Evolutionary conservation across 1,140 invertebrate species (phyloP).

Genomic region (Gyrodactylus bullatarudis): DNA sequence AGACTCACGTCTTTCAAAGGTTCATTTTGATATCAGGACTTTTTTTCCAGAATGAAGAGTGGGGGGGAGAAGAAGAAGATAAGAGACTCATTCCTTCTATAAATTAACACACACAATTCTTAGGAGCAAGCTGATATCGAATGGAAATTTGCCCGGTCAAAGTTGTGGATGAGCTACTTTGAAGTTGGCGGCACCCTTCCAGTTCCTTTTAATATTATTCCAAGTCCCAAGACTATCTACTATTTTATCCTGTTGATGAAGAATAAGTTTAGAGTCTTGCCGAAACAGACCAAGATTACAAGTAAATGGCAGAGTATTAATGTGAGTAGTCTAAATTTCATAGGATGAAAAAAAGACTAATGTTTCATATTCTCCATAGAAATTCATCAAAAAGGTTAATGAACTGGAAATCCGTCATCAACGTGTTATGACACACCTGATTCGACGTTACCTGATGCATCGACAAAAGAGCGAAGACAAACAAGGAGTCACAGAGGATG

Average conservation of each 20-base stretch:
- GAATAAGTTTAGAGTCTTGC: not conserved
- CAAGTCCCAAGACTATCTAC: slow-evolving; percentile 39
- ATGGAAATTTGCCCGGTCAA: slow-evolving; percentile 60
- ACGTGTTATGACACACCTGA: not conserved
- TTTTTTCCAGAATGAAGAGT: no score
- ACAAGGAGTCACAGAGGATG: slow-evolving; percentile 84
- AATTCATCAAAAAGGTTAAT: slow-evolving; percentile 1
- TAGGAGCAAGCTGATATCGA: slow-evolving; percentile 50
- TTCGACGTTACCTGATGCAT: slow-evolving; percentile 44
- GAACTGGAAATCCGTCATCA: not conserved
- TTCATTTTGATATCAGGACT: no score
- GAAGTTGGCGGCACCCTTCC: slow-evolving; percentile 48
- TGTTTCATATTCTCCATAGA: no score
- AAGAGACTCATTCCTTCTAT: no score
- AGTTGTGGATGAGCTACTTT: slow-evolving; percentile 68
- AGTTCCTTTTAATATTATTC: slow-evolving; percentile 51
- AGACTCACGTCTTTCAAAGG: not conserved
- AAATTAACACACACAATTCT: no score
- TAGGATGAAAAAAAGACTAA: no score
- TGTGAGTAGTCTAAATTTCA: not conserved
- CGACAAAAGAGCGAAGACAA: slow-evolving; percentile 66
- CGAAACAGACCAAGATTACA: not conserved
- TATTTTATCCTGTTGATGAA: slow-evolving; percentile 5
- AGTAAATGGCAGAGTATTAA: slow-evolving; percentile 5
- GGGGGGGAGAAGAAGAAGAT: no score